phyloP scores from a whole-genome alignment of 2,888 invertebrate genomes.

The Tubulanus polymorphus region DNA sequence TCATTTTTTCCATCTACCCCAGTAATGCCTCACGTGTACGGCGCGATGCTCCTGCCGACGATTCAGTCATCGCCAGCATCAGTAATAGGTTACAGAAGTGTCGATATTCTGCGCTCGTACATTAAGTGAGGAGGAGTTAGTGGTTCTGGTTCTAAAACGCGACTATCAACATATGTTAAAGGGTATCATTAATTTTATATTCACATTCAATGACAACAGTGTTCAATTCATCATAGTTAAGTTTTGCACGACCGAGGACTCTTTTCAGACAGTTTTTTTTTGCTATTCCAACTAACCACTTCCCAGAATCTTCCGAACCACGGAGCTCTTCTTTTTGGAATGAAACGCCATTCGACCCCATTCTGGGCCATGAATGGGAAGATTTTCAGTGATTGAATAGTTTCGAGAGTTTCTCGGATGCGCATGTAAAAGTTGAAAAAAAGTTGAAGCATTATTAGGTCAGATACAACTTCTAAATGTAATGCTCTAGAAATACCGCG shows the following conservation, averaged over 20 bases:
- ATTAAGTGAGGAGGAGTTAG: constrained; percentile 18
- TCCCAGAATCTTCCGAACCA: no score
- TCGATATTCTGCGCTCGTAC: constrained; percentile 6
- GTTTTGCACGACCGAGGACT: no score
- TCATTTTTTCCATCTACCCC: constrained; percentile 12
- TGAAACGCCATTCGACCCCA: no score
- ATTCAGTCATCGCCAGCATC: background rate
- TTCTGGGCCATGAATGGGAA: no score
- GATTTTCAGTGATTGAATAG: no score
- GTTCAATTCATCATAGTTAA: no score
- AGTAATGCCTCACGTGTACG: constrained; percentile 8
- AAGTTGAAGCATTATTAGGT: constrained; percentile 17
- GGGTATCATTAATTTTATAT: no score
- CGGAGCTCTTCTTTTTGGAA: no score
- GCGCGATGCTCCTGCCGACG: no score
- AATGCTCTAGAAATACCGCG: constrained; percentile 11
- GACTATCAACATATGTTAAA: no score
- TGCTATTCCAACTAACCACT: constrained; percentile 13
- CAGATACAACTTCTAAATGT: constrained; percentile 10
- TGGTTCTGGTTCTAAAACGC: no score
- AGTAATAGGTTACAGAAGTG: constrained; percentile 5
- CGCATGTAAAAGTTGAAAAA: constrained; percentile 16
- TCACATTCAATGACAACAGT: no score
- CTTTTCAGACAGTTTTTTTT: constrained; percentile 14
- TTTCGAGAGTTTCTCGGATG: constrained; percentile 7